Conservation (phyloP, 2,888 invertebrate genomes). For the Sipha maydis region DNA sequence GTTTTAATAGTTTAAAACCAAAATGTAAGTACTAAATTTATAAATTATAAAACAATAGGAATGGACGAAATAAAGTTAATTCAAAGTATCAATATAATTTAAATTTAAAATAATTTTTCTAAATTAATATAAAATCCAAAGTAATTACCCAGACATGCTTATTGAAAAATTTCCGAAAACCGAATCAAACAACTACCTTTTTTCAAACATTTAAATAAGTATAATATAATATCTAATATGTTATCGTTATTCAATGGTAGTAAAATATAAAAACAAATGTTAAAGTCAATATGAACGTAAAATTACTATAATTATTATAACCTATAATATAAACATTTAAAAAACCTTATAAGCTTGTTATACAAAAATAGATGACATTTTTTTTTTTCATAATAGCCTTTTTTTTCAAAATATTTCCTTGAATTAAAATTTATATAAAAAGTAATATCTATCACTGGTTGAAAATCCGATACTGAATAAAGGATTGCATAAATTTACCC, state of each 20-base stretch:
- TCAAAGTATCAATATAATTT: background rate
- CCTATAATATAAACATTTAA: too few species aligned
- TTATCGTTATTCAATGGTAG: too few species aligned
- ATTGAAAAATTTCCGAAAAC: too few species aligned
- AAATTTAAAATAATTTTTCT: background rate
- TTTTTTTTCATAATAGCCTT: background rate
- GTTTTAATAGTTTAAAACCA: conserved; percentile 9
- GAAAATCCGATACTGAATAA: background rate
- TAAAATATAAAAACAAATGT: too few species aligned
- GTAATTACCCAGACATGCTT: too few species aligned
- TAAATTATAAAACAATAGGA: background rate
- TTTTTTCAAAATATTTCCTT: background rate
- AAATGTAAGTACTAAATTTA: background rate
- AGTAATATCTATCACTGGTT: background rate
- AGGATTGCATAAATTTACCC: background rate
- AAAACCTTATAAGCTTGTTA: too few species aligned
- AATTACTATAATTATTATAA: too few species aligned
- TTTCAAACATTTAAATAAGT: too few species aligned
- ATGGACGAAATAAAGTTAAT: background rate
- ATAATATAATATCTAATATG: too few species aligned
- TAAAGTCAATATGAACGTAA: too few species aligned
- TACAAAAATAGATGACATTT: background rate
- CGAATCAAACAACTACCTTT: too few species aligned
- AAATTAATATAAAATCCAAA: background rate
- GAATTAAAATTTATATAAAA: background rate